phyloP scores from a whole-genome alignment of 2,888 invertebrate genomes.

The Ligdia adustata region DNA sequence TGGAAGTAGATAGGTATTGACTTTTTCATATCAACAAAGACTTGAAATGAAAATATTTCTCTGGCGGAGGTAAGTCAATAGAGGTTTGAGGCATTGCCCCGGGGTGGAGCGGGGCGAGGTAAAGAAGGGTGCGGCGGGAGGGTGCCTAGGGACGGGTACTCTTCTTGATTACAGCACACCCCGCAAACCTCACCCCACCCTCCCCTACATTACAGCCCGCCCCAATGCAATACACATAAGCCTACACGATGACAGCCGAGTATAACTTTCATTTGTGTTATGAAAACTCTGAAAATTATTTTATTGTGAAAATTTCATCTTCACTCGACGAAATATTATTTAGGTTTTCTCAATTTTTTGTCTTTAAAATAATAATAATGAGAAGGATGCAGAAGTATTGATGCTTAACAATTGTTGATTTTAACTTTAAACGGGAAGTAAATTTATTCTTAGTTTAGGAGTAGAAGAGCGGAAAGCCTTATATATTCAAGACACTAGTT shows the following conservation, averaged over 20 bases:
- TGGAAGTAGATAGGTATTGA: conserved; percentile 51
- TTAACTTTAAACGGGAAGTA: too few species aligned
- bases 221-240: conserved; percentile 65
- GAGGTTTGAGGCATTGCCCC: conserved; percentile 80
- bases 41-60: conserved; percentile 71
- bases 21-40: conserved; percentile 70
- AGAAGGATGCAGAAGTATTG: too few species aligned
- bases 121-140: conserved; percentile 37
- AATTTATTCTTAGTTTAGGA: too few species aligned
- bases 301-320: conserved; percentile 4
- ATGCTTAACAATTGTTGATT: too few species aligned
- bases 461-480: too few species aligned
- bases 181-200: conserved; percentile 47
- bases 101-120: conserved; percentile 44
- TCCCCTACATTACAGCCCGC: conserved; percentile 51
- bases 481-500: too few species aligned
- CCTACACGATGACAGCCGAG: conserved; percentile 64
- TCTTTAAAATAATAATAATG: too few species aligned
- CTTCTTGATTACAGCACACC: conserved; percentile 82
- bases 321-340: conserved; percentile 2
- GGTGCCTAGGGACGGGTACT: conserved; percentile 81
- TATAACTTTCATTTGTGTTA: conserved; percentile 53
- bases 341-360: too few species aligned
- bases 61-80: conserved; percentile 76
- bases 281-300: conserved; percentile 41